phyloP scores from a whole-genome alignment of 1,140 invertebrate genomes.

The Drosophila obscura region DNA sequence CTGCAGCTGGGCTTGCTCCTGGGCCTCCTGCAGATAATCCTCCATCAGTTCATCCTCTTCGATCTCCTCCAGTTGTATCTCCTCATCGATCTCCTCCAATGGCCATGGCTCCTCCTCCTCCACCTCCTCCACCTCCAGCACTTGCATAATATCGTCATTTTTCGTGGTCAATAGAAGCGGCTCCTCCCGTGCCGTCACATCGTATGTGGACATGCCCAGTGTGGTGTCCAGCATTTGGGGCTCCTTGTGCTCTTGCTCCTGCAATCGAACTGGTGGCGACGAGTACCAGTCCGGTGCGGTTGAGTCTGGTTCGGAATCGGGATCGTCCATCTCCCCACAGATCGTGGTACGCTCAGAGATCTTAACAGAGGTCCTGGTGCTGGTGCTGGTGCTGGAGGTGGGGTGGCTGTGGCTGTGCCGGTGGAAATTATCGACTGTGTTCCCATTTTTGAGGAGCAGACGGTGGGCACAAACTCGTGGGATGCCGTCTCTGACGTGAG shows the following conservation, averaged over 20 bases:
- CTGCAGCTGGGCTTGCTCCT: constrained; percentile 1
- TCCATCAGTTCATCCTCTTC: constrained; percentile 1
- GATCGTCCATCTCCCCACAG: constrained; percentile 51
- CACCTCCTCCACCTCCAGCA: not conserved
- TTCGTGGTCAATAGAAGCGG: not conserved
- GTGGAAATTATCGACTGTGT: constrained; percentile 3
- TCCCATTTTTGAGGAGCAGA: constrained; percentile 75
- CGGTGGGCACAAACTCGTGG: constrained; percentile 58
- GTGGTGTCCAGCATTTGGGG: constrained; percentile 69
- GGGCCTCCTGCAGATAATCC: not conserved
- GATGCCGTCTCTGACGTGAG: constrained; percentile 25
- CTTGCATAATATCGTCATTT: not conserved
- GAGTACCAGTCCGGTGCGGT: constrained; percentile 11
- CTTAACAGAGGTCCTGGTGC: constrained; percentile 17
- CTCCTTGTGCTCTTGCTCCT: not conserved
- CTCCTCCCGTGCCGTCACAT: constrained; percentile 34
- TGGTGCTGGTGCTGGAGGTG: not conserved
- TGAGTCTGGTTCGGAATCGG: constrained; percentile 2
- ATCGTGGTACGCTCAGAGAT: constrained; percentile 75
- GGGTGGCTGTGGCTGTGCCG: constrained; percentile 1
- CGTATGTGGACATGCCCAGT: constrained; percentile 73
- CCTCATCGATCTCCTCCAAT: not conserved
- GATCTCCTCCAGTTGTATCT: not conserved
- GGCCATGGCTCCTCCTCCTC: not conserved
- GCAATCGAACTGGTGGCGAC: constrained; percentile 19